A percentile compares a stretch with the other conserved stretches of the same genome.
phyloP scores from a whole-genome alignment of 2,888 invertebrate genomes.

The Cheilosia pagana region DNA sequence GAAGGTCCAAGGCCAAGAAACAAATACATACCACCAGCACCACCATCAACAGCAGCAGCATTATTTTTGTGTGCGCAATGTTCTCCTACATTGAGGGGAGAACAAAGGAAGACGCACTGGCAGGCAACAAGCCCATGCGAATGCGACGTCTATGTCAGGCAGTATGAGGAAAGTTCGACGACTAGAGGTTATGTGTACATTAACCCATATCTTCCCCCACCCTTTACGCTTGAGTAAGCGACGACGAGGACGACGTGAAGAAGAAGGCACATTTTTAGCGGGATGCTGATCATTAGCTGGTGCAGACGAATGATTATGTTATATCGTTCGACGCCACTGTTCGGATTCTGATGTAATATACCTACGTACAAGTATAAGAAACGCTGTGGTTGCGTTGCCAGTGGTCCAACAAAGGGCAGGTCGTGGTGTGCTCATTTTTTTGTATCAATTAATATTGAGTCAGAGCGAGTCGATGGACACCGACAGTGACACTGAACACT shows the following conservation, averaged over 20 bases:
- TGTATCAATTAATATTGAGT: too few relatives aligned
- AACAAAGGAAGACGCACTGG: constrained; percentile 12
- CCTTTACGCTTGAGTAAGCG: not conserved
- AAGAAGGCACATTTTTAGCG: constrained; percentile 10
- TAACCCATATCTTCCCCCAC: constrained; percentile 14
- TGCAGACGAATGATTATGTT: constrained; percentile 10
- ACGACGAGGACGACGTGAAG: not conserved
- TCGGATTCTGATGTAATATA: constrained; percentile 45
- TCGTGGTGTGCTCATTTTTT: constrained; percentile 14
- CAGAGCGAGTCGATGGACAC: too few relatives aligned
- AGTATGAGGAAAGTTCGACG: constrained; percentile 1
- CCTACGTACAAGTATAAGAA: not conserved
- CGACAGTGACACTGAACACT: too few relatives aligned
- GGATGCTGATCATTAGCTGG: constrained; percentile 29
- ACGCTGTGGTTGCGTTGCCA: not conserved
- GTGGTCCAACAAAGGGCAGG: constrained; percentile 33
- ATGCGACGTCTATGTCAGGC: not conserved
- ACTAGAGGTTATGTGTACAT: constrained; percentile 17
- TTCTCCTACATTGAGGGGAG: not conserved
- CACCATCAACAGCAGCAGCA: too few relatives aligned
- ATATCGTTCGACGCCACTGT: constrained; percentile 3
- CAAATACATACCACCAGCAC: constrained; percentile 4
- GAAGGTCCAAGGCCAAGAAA: constrained; percentile 44
- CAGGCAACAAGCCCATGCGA: not conserved
- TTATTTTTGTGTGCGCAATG: not conserved